Percentiles rank a stretch among this genome's conserved stretches.
These are phyloP conservation scores for Drosophila triauraria DNA, from an alignment of 1,140 invertebrate genomes.

Conservation along the genomic window DNA sequence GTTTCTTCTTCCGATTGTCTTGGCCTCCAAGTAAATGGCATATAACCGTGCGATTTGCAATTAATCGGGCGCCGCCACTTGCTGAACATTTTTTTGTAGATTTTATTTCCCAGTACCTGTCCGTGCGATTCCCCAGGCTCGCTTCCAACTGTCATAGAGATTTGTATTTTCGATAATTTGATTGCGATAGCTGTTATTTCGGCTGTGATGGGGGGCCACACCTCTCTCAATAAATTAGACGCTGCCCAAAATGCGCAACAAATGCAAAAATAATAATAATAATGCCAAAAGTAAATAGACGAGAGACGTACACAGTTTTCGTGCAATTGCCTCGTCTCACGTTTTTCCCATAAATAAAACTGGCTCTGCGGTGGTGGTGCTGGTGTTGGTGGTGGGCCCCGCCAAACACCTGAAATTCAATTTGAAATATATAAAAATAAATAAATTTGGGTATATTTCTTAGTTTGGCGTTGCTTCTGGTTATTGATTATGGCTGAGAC, in stretches of 20 bases:
- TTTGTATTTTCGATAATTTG: conserved; percentile 67
- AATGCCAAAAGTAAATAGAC: conserved; percentile 55
- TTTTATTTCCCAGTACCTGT: conserved; percentile 17
- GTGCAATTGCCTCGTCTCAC: conserved; percentile 67
- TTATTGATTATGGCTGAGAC: conserved; percentile 74
- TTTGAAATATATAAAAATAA: conserved; percentile 53
- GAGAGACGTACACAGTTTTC: conserved; percentile 69
- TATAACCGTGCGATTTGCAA: conserved; percentile 18
- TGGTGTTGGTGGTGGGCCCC: conserved; percentile 3
- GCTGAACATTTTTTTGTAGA: conserved; percentile 5
- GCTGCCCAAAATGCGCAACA: conserved; percentile 48
- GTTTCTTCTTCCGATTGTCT: conserved; percentile 25
- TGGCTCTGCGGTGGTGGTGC: conserved; percentile 9
- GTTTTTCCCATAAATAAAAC: conserved; percentile 76
- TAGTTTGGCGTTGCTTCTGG: conserved; percentile 38
- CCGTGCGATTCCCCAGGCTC: conserved; percentile 27
- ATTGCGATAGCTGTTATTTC: conserved; percentile 51
- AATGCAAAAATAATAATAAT: conserved; percentile 57
- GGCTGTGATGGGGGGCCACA: conserved; percentile 46
- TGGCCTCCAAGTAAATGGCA: conserved; percentile 41
- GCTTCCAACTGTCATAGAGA: conserved; percentile 32
- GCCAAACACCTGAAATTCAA: conserved; percentile 42
- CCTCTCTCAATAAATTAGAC: conserved; percentile 70
- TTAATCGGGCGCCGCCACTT: conserved; percentile 31
- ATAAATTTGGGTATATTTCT: conserved; percentile 49